Evolutionary conservation across 2,797 vertebrate genomes (phyloP).

Genomic region (Sebastes itinus): DNA sequence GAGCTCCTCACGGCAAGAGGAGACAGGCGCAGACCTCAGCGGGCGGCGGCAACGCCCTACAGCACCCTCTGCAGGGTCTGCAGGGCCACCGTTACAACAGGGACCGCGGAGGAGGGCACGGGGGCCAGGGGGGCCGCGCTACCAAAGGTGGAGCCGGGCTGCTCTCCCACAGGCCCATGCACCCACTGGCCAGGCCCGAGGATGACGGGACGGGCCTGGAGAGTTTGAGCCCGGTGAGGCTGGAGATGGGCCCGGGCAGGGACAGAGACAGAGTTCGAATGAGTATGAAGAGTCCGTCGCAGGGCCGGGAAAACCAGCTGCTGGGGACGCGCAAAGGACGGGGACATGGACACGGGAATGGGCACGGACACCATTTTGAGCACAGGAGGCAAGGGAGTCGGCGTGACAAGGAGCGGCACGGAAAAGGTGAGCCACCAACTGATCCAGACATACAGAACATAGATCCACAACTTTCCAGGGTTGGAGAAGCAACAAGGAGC

Average conservation of each 20-base stretch:
- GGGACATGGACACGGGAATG: conserved; percentile 71
- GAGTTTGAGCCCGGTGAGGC: conserved; percentile 76
- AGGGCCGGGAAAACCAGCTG: conserved; percentile 81
- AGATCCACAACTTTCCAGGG: neutral
- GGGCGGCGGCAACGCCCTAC: conserved; percentile 72
- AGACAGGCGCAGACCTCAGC: conserved; percentile 55
- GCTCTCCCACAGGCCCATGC: conserved; percentile 65
- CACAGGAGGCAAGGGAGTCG: conserved; percentile 83
- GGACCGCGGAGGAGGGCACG: conserved; percentile 70
- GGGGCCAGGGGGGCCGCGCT: conserved; percentile 74
- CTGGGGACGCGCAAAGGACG: conserved; percentile 81
- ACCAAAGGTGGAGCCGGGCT: conserved; percentile 64
- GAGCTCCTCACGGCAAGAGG: conserved; percentile 63
- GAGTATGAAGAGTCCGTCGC: conserved; percentile 72
- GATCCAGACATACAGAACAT: neutral
- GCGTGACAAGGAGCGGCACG: conserved; percentile 84
- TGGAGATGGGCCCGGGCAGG: conserved; percentile 75
- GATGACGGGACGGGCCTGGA: conserved; percentile 78
- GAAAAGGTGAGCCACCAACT: conserved; percentile 82
- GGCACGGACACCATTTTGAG: conserved; percentile 75
- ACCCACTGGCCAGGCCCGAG: conserved; percentile 60
- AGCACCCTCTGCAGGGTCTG: conserved; percentile 76
- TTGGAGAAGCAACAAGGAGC: neutral
- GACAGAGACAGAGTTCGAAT: conserved; percentile 73
- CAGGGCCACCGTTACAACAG: conserved; percentile 69